phyloP scores from a whole-genome alignment of 2,113 vertebrate genomes.

The Paracanthobrama guichenoti region DNA sequence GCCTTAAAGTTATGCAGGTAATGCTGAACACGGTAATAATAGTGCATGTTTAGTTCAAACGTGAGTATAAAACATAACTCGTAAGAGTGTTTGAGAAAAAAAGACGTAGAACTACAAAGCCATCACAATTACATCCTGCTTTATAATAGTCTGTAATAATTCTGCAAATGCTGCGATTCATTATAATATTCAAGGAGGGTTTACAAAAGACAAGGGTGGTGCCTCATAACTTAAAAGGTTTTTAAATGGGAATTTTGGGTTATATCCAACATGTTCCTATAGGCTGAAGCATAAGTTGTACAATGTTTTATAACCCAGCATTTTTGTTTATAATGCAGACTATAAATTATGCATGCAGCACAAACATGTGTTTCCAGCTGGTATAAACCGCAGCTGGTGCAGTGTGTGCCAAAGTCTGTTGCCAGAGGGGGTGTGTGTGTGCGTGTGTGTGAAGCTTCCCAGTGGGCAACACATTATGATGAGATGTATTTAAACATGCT shows the following conservation, averaged over 20 bases:
- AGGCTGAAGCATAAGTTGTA: not conserved
- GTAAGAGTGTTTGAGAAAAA: too few relatives aligned
- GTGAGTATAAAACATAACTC: not conserved
- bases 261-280: not conserved
- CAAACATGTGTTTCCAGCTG: conserved; percentile 23
- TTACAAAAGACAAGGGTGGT: not conserved
- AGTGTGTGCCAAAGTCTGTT: conserved; percentile 18
- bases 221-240: not conserved
- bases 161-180: not conserved
- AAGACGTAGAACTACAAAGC: not conserved
- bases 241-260: not conserved
- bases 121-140: not conserved
- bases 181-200: not conserved
- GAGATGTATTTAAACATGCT: conserved; percentile 41
- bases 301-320: conserved; percentile 10
- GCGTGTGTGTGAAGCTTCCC: conserved; percentile 1
- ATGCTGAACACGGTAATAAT: not conserved
- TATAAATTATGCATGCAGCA: conserved; percentile 30
- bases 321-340: conserved; percentile 32
- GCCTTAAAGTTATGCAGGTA: not conserved
- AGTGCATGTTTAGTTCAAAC: not conserved
- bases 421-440: not conserved
- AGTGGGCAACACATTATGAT: conserved; percentile 13
- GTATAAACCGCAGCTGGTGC: conserved; percentile 20
- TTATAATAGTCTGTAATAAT: not conserved